Conservation (phyloP, 2,888 invertebrate genomes). For the Phengaris alcon region DNA sequence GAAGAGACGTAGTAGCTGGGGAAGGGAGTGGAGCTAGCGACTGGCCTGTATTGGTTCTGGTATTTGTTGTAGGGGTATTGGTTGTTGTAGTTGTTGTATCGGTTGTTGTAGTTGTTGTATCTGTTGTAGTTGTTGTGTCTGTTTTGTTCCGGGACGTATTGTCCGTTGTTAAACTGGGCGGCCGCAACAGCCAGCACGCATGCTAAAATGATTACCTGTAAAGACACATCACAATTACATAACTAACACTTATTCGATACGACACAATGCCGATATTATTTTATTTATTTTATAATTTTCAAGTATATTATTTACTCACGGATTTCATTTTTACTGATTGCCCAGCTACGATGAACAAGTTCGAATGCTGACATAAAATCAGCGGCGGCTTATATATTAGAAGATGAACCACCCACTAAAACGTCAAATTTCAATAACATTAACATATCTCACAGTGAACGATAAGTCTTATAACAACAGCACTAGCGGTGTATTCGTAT, state of each 20-base stretch:
- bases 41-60: conserved; percentile 31
- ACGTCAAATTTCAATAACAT: conserved; percentile 62
- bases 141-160: conserved; percentile 36
- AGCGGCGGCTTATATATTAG: conserved; percentile 68
- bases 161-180: conserved; percentile 49
- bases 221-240: conserved; percentile 21
- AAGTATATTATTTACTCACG: conserved; percentile 51
- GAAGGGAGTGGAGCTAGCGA: conserved; percentile 30
- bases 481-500: conserved; percentile 39
- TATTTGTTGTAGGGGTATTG: conserved; percentile 35
- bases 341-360: conserved; percentile 68
- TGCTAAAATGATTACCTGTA: conserved; percentile 48
- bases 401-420: conserved; percentile 66
- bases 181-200: conserved; percentile 55
- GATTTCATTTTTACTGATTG: conserved; percentile 58
- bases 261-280: not conserved
- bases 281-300: conserved; percentile 27
- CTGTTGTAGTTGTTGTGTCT: conserved; percentile 37
- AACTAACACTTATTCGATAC: not conserved
- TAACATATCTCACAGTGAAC: conserved; percentile 63
- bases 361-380: conserved; percentile 69
- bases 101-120: conserved; percentile 33
- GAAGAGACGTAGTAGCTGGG: conserved; percentile 25
- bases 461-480: conserved; percentile 45
- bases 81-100: conserved; percentile 35